Evolutionary conservation across 2,888 invertebrate species (phyloP).

Genomic region (Homarus gammarus): DNA sequence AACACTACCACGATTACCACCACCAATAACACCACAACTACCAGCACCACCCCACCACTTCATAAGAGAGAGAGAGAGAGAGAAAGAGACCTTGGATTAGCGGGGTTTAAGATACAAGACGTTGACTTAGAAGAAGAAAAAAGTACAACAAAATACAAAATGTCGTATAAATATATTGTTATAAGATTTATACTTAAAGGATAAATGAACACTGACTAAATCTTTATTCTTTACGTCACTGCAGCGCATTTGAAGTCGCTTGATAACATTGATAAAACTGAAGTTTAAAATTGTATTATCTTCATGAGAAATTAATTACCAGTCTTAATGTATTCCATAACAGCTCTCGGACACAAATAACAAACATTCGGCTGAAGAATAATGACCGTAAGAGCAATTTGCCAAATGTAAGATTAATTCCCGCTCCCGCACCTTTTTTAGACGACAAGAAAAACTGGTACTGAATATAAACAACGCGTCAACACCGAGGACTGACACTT

Average conservation of each 20-base stretch:
- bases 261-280: too few relatives aligned
- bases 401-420: not conserved
- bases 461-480: not conserved
- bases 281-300: too few relatives aligned
- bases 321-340: too few relatives aligned
- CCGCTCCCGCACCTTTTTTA: not conserved
- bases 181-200: too few relatives aligned
- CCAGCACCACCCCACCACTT: not conserved
- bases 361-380: not conserved
- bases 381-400: not conserved
- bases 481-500: not conserved
- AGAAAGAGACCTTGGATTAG: slow-evolving; percentile 24
- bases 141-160: too few relatives aligned
- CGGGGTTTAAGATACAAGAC: slow-evolving; percentile 4
- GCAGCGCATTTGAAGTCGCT: too few relatives aligned
- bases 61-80: not conserved
- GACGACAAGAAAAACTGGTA: not conserved
- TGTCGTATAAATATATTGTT: too few relatives aligned
- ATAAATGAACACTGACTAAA: too few relatives aligned
- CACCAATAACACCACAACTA: slow-evolving; percentile 19
- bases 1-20: slow-evolving; percentile 19
- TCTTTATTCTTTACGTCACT: too few relatives aligned
- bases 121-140: slow-evolving; percentile 31
- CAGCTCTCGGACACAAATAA: too few relatives aligned
- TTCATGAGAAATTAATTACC: too few relatives aligned